Conservation (phyloP, 2,797 vertebrate genomes). For the Luscinia luscinia region DNA sequence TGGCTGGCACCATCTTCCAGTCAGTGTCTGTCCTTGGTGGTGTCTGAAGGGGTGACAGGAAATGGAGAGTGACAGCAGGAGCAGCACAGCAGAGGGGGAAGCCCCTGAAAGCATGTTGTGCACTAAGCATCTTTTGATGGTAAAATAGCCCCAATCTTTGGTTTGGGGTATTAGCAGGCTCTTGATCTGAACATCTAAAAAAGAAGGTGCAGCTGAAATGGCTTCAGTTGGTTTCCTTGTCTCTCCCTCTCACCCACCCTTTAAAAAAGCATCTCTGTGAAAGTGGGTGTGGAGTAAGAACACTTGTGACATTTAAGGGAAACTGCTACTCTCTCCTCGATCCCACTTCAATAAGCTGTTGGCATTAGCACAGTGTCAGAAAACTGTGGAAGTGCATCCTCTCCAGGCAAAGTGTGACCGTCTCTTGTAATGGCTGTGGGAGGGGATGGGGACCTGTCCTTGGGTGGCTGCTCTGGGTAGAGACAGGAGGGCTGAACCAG, state of each 20-base stretch:
- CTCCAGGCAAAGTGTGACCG: background rate
- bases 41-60: background rate
- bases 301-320: conserved; percentile 54
- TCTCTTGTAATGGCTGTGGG: too few relatives aligned
- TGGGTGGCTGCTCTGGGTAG: background rate
- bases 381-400: background rate
- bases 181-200: background rate
- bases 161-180: background rate
- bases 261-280: background rate
- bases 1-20: background rate
- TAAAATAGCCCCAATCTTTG: background rate
- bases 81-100: background rate
- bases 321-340: conserved; percentile 14
- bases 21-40: background rate
- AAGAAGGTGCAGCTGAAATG: background rate
- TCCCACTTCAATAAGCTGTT: background rate
- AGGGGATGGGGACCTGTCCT: background rate
- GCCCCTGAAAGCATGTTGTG: background rate
- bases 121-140: background rate
- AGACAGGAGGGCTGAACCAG: too few relatives aligned
- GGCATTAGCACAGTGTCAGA: background rate
- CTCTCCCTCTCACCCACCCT: background rate
- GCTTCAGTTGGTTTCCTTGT: background rate
- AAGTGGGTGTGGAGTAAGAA: conserved; percentile 60
- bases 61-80: background rate